Percentiles rank a stretch among this genome's conserved stretches.
Evolutionary conservation across 2,113 vertebrate species (phyloP).

Genomic region (Myrmophylax atrothorax): DNA sequence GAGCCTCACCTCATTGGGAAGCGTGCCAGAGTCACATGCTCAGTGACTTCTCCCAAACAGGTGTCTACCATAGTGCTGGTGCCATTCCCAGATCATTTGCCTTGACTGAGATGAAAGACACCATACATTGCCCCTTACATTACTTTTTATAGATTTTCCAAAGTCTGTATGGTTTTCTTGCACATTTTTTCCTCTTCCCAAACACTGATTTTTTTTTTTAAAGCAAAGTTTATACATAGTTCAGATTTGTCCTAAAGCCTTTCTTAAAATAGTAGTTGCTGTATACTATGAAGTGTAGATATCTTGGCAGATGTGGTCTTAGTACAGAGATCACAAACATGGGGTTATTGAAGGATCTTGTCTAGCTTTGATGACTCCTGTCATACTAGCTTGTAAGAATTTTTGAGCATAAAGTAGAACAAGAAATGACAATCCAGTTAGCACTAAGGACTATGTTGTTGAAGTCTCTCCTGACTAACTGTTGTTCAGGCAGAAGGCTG

Average conservation of each 20-base stretch:
- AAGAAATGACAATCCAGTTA: neutral
- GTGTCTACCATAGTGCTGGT: neutral
- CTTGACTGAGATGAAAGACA: neutral
- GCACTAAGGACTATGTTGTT: neutral
- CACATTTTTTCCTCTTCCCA: neutral
- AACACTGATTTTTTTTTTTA: neutral
- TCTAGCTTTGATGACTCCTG: neutral
- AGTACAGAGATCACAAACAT: neutral
- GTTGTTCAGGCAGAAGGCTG: neutral
- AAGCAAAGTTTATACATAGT: neutral
- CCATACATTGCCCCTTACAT: neutral
- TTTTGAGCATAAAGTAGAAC: neutral
- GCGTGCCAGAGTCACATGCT: neutral
- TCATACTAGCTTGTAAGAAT: neutral
- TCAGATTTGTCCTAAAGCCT: neutral
- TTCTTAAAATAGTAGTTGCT: neutral
- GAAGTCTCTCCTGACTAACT: neutral
- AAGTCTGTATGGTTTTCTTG: neutral
- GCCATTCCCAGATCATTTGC: neutral
- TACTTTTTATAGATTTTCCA: neutral
- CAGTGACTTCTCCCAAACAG: too few relatives aligned
- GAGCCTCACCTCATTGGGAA: neutral
- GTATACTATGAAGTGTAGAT: neutral
- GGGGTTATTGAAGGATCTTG: neutral
- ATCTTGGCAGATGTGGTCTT: neutral